Base-by-base conservation (phyloP, 2,888 invertebrate species). In the Drosophila birchii region DNA sequence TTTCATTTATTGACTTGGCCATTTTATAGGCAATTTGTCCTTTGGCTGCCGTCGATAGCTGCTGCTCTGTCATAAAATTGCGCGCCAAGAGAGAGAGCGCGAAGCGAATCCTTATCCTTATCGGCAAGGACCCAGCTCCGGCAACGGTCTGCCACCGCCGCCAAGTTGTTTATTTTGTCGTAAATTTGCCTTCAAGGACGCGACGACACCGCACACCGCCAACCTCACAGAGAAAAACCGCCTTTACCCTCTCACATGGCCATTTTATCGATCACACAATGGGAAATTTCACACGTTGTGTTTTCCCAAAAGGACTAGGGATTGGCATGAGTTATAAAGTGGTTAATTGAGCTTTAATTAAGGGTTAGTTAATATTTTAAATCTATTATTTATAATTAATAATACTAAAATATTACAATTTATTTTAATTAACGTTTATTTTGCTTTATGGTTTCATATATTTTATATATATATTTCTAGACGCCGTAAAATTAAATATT, bases 251-350 rank as follows among this genome's bases (percentile, higher is more conserved):
- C 70, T 56, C 68, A 71, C 74, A 69, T 60, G 79, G 59, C 67
- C 78, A 74, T 60, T 81, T 88, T 85, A 85, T 85, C 84, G 84
- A 85, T 85, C 84, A 85, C 78, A 85, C 84, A 88, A 88, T 86
- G 84, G 81, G 88, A 85, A 88, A 81, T 69, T 83, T 86, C 76
- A 83, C 84, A 88, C 84, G 51, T 51, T 51, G 72, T 72, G 79
- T 80, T 85, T 54, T 72, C 56, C 71, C 75, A 39, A 61, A 29
- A 26, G 61, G 14, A 26, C 45, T 38, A 23, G 12, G 3, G 43
- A 44, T 41, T 45, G 38, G 55, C n/a, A 0, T 44, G 45, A 20
- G 38, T 7, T 4, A 23, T 41, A 36, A n/a, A 54, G 53, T 20
- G 26, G 54, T 43, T 45, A 14, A 56, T 39, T n/a, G 44, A 12